phyloP scores from a whole-genome alignment of 2,888 invertebrate species.

The Bombyx huttoni region DNA sequence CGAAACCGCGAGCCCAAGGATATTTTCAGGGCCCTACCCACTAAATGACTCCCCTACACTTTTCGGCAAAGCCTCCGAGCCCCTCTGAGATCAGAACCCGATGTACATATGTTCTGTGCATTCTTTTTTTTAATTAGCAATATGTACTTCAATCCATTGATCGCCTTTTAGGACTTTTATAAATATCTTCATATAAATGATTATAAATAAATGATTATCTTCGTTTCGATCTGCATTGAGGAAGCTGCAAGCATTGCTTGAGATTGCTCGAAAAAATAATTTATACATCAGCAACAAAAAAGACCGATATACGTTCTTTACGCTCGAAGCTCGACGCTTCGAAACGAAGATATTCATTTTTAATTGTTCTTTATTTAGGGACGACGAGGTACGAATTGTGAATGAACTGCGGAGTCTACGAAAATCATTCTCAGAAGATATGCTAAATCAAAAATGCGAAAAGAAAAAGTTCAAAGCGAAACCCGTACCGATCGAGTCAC shows the following conservation, averaged over 20 bases:
- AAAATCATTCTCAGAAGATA: slow-evolving; percentile 60
- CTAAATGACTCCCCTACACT: no score
- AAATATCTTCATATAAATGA: no score
- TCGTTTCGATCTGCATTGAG: slow-evolving; percentile 81
- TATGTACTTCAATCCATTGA: no score
- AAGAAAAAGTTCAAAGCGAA: slow-evolving; percentile 72
- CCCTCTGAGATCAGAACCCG: no score
- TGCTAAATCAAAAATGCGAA: slow-evolving; percentile 60
- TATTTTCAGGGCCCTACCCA: no score
- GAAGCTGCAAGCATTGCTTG: slow-evolving; percentile 77
- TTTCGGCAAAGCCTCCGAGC: no score
- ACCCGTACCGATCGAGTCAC: slow-evolving; percentile 79
- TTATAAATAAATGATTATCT: slow-evolving; percentile 41
- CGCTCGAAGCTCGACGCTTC: no score
- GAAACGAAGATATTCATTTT: not conserved
- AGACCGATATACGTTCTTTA: not conserved
- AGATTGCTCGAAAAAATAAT: slow-evolving; percentile 42
- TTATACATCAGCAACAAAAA: no score
- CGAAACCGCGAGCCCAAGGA: no score
- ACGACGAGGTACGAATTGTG: slow-evolving; percentile 75
- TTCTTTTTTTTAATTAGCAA: no score
- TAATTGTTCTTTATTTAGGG: slow-evolving; percentile 49
- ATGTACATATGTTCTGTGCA: no score
- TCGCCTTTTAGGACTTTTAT: no score
- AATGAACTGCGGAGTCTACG: slow-evolving; percentile 57